Base-by-base conservation (phyloP, 1,140 invertebrate genomes). In the Scaptodrosophila lebanonensis region DNA sequence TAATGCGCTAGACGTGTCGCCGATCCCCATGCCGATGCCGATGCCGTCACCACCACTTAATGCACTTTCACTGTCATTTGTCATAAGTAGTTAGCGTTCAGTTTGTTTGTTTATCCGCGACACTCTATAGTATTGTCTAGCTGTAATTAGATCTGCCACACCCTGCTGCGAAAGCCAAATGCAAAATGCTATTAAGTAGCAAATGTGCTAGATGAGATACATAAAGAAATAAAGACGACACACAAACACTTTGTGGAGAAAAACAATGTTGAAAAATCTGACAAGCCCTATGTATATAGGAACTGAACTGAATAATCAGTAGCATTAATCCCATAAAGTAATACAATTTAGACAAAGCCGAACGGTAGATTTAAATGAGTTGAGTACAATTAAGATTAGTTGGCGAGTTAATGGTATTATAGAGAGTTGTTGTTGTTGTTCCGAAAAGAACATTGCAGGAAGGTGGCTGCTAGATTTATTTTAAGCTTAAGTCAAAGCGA, bases 51-150 rank as follows among this genome's bases (percentile, higher is more conserved):
- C 63, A 61, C 43, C 44, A 59, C 69, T 72, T 72, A 72, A 72
- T 72, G 69, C 69, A 72, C 69, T 73, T 72, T 72, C 69, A 72
- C 69, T 73, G 69, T 72, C 69, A 63, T 67, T 72, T 72, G 63
- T 72, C 63, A 72, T 67, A 72, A 72, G 63, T 72, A 72, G 68
- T 73, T 64, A 72, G 67, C 43, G 68, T 63, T 72, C 44, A 57
- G 52, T 63, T 72, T 62, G 63, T 48, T 47, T 53, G 51, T 53
- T 45, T 43, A 43, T 48, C 25, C 11, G 35, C 18, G 48, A 17
- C 53, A 27, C 30, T 60, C 50, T 58, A 50, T 54, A 45, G 51
- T 38, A 18, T 30, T 38, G 51, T 42, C 66, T 66, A 62, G 8
- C 29, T 52, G 67, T 72, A 72, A 72, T 72, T 72, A 72, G 69